These are phyloP conservation scores for Euura saliciscinereae DNA, from an alignment of 1,140 invertebrate species.

Conservation along the genomic window DNA sequence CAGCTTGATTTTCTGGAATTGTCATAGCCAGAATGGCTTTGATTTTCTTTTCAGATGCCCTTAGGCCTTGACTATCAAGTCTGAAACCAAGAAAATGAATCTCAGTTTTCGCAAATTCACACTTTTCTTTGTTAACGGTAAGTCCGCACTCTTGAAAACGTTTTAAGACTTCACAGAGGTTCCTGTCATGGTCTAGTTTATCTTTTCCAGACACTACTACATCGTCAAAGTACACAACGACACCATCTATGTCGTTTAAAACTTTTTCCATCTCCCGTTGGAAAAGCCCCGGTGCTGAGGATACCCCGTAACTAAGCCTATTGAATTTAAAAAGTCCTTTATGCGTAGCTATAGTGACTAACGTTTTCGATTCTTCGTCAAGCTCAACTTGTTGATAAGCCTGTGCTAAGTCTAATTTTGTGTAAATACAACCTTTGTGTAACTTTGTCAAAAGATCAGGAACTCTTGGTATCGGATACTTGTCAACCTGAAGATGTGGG, in stretches of 20 bases:
- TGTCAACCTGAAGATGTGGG: conserved; percentile 32
- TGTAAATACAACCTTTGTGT: conserved; percentile 34
- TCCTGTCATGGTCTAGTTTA: not conserved
- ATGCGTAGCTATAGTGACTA: conserved; percentile 39
- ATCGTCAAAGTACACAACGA: conserved; percentile 31
- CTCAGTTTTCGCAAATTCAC: not conserved
- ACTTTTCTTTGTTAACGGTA: conserved; percentile 15
- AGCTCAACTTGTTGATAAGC: conserved; percentile 43
- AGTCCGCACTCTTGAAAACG: conserved; percentile 10
- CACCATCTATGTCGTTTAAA: conserved; percentile 23
- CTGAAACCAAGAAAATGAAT: not conserved
- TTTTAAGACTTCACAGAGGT: not conserved
- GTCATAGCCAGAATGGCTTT: conserved; percentile 32
- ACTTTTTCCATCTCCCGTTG: conserved; percentile 34
- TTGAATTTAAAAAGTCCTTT: conserved; percentile 43
- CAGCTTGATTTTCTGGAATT: conserved; percentile 30
- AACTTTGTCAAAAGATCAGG: conserved; percentile 47
- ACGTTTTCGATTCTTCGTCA: conserved; percentile 34
- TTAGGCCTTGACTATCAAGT: not conserved
- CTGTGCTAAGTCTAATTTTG: conserved; percentile 41
- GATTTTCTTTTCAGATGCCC: conserved; percentile 24
- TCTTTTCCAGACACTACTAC: conserved; percentile 24
- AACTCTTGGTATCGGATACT: conserved; percentile 42
- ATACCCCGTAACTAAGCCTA: conserved; percentile 41
- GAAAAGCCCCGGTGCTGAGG: conserved; percentile 44